Evolutionary conservation across 1,140 invertebrate genomes (phyloP).

Genomic region (Heliconius eleuchia): DNA sequence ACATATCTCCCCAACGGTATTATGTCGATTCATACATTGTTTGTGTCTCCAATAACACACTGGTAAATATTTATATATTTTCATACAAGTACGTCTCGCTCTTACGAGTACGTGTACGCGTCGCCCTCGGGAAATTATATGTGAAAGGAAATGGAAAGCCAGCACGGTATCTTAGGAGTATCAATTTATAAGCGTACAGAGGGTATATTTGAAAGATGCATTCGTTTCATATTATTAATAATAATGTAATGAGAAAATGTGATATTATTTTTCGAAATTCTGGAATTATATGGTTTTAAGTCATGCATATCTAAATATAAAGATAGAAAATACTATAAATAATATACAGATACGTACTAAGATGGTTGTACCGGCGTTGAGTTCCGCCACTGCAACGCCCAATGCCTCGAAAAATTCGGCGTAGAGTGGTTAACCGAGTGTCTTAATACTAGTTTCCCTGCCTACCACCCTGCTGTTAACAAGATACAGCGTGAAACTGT

Average conservation of each 20-base stretch:
- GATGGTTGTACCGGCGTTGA: too few relatives aligned
- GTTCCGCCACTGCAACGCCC: too few relatives aligned
- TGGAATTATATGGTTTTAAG: background rate
- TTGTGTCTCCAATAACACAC: slow-evolving; percentile 15
- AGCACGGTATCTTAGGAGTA: slow-evolving; percentile 33
- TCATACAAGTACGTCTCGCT: slow-evolving; percentile 21
- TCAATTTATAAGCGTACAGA: slow-evolving; percentile 35
- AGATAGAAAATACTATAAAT: too few relatives aligned
- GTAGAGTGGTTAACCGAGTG: too few relatives aligned
- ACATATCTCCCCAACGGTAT: background rate
- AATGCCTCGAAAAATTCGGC: too few relatives aligned
- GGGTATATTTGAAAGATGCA: background rate
- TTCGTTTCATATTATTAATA: background rate
- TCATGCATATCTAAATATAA: too few relatives aligned
- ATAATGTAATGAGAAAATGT: too few relatives aligned
- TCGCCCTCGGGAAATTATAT: slow-evolving; percentile 59
- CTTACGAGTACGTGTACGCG: slow-evolving; percentile 23
- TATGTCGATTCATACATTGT: slow-evolving; percentile 12
- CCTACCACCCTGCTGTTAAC: too few relatives aligned
- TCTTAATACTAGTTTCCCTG: too few relatives aligned
- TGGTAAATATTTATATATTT: slow-evolving; percentile 28
- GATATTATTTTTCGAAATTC: too few relatives aligned
- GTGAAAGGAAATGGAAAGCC: slow-evolving; percentile 51
- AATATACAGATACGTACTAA: too few relatives aligned
- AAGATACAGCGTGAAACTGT: too few relatives aligned